Evolutionary conservation across 2,888 invertebrate species (phyloP).

Genomic region (Ethmia dodecea): DNA sequence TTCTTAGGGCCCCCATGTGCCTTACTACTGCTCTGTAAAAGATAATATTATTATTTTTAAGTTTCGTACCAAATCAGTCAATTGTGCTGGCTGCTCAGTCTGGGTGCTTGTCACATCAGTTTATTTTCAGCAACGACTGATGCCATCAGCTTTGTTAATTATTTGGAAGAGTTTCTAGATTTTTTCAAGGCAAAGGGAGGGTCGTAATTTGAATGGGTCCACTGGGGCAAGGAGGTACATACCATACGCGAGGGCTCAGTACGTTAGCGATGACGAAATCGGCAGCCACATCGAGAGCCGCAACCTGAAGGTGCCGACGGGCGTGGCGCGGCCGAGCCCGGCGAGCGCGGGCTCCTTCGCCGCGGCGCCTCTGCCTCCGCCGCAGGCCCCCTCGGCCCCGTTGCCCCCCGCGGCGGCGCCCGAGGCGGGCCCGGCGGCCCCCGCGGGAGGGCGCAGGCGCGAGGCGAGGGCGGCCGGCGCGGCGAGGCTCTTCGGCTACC

Average conservation of each 20-base stretch:
- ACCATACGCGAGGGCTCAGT: background rate
- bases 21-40: no score
- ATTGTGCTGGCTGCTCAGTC: no score
- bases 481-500: constrained; percentile 83
- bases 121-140: no score
- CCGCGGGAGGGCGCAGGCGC: constrained; percentile 23
- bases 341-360: constrained; percentile 24
- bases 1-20: no score
- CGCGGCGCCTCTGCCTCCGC: constrained; percentile 22
- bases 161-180: no score
- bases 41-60: no score
- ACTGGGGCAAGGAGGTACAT: no score
- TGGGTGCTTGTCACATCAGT: no score
- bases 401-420: constrained; percentile 19
- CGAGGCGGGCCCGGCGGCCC: constrained; percentile 26
- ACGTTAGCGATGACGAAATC: background rate
- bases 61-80: no score
- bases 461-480: constrained; percentile 69
- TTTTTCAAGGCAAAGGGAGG: no score
- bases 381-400: constrained; percentile 18
- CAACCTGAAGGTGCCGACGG: constrained; percentile 73
- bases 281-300: constrained; percentile 80
- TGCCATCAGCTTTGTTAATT: no score
- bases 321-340: constrained; percentile 48
- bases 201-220: no score